phyloP scores from a whole-genome alignment of 2,888 invertebrate species.

The Polia nebulosa region DNA sequence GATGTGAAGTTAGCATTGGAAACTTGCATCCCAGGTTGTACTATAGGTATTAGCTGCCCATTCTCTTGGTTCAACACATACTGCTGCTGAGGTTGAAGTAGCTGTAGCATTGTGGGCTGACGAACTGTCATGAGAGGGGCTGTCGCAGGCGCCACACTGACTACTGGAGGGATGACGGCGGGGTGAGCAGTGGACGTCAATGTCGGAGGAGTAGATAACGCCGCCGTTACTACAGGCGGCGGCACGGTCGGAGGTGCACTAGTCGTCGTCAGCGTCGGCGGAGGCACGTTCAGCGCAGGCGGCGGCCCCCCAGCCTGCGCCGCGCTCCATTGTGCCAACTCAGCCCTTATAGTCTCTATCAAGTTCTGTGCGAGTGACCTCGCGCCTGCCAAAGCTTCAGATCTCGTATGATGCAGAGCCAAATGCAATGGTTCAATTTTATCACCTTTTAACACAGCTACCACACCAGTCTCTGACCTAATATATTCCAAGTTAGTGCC shows the following conservation, averaged over 20 bases:
- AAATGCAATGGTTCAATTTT: slow-evolving; percentile 94
- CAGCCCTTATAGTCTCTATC: slow-evolving; percentile 94
- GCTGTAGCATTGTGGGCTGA: slow-evolving; percentile 85
- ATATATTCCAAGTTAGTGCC: slow-evolving; percentile 95
- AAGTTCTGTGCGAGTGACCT: slow-evolving; percentile 94
- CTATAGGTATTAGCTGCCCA: slow-evolving; percentile 88
- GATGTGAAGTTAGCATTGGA: slow-evolving; percentile 86
- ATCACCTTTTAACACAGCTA: slow-evolving; percentile 93
- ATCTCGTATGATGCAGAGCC: slow-evolving; percentile 94
- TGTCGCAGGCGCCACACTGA: slow-evolving; percentile 83
- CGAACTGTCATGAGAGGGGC: slow-evolving; percentile 88
- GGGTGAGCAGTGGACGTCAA: slow-evolving; percentile 80
- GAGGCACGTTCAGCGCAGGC: slow-evolving; percentile 85
- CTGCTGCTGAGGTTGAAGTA: slow-evolving; percentile 85
- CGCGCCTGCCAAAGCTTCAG: slow-evolving; percentile 93
- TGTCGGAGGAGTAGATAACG: slow-evolving; percentile 80
- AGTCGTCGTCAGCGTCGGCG: slow-evolving; percentile 82
- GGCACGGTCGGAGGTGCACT: slow-evolving; percentile 80
- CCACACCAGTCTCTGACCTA: slow-evolving; percentile 94
- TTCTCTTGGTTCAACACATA: slow-evolving; percentile 88
- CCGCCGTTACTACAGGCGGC: slow-evolving; percentile 79
- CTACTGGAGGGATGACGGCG: slow-evolving; percentile 82
- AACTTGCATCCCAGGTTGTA: slow-evolving; percentile 86
- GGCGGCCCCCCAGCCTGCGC: slow-evolving; percentile 86
- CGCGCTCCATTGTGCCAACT: slow-evolving; percentile 88